These are phyloP conservation scores for Steinernema feltiae DNA, from an alignment of 1,140 invertebrate genomes.

Conservation along the genomic window DNA sequence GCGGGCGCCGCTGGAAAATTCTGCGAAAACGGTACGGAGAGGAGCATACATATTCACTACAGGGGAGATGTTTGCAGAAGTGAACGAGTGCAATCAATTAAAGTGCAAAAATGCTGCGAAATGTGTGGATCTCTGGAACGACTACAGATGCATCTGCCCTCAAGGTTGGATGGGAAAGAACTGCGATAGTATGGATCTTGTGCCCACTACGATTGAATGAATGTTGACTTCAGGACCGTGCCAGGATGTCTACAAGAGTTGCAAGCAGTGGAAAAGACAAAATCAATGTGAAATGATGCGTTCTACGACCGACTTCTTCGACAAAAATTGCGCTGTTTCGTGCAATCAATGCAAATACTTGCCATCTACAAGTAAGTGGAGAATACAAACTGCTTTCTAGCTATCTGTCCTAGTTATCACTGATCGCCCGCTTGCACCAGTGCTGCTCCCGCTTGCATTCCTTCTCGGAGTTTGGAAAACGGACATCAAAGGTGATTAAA, in stretches of 20 bases:
- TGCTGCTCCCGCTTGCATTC: constrained; percentile 30
- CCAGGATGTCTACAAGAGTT: constrained; percentile 38
- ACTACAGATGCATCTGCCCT: constrained; percentile 31
- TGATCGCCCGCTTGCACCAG: constrained; percentile 30
- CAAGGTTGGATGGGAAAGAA: constrained; percentile 38
- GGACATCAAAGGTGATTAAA: constrained; percentile 18
- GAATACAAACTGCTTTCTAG: constrained; percentile 3
- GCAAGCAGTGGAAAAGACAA: constrained; percentile 34
- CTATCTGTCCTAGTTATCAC: constrained; percentile 15
- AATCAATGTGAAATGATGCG: constrained; percentile 34
- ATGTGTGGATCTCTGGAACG: constrained; percentile 34
- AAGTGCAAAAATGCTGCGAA: constrained; percentile 33
- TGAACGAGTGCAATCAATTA: constrained; percentile 28
- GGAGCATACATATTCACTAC: no score
- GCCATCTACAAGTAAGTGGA: constrained; percentile 16
- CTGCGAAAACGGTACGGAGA: constrained; percentile 30
- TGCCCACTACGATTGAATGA: background rate
- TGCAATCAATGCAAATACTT: constrained; percentile 24
- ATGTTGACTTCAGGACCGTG: constrained; percentile 28
- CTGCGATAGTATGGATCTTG: constrained; percentile 30
- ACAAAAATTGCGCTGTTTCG: constrained; percentile 35
- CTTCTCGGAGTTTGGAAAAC: constrained; percentile 36
- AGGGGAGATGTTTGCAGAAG: no score
- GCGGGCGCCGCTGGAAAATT: constrained; percentile 24
- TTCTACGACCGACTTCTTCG: constrained; percentile 30